Conservation (phyloP, 2,797 vertebrate species). For the Lithobates pipiens region DNA sequence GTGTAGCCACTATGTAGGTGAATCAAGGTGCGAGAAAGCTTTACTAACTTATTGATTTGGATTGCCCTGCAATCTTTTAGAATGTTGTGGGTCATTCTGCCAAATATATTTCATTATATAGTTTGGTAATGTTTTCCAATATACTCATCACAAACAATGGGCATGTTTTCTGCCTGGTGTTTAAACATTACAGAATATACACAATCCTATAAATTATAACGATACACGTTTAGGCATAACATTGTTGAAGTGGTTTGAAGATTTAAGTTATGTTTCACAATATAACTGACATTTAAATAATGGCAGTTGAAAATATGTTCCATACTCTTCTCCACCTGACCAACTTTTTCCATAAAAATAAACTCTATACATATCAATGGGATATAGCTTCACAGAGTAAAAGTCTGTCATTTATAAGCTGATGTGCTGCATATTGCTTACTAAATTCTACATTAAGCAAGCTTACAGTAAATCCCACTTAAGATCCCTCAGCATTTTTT, state of each 20-base stretch:
- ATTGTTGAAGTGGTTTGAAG: neutral
- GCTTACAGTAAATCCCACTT: neutral
- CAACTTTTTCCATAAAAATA: neutral
- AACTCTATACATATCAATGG: neutral
- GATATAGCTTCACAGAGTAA: neutral
- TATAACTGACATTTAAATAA: neutral
- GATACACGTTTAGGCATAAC: neutral
- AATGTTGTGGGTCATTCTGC: too few relatives aligned
- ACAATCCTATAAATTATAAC: too few relatives aligned
- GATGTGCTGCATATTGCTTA: neutral
- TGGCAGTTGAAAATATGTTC: neutral
- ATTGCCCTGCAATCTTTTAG: neutral
- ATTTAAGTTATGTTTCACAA: neutral
- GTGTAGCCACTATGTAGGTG: neutral
- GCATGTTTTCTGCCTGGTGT: too few relatives aligned
- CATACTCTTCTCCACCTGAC: neutral
- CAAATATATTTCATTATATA: neutral
- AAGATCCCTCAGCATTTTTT: neutral
- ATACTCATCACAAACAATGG: too few relatives aligned
- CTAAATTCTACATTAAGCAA: neutral
- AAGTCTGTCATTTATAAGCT: neutral
- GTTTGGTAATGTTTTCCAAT: neutral
- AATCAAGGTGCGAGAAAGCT: neutral
- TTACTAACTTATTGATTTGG: neutral
- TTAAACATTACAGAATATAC: too few relatives aligned